These are phyloP conservation scores for Smutsia temminckii DNA, from an alignment of 2,797 vertebrate genomes.

Conservation along the genomic window DNA sequence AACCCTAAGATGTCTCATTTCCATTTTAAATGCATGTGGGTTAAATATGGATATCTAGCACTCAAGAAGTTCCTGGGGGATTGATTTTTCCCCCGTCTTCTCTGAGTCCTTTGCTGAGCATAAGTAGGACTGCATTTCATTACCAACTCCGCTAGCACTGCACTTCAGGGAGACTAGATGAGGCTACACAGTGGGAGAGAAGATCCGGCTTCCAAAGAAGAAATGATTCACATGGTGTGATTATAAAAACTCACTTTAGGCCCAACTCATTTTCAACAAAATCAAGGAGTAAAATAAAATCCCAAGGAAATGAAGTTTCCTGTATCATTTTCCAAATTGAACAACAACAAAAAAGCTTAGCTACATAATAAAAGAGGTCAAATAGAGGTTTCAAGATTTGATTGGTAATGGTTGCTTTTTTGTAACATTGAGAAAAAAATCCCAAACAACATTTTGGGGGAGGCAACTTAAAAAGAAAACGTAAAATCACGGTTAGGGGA, in stretches of 20 bases:
- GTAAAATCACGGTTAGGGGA: conserved; percentile 55
- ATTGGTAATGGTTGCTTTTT: conserved; percentile 17
- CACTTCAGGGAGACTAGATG: conserved; percentile 52
- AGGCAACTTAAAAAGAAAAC: not conserved
- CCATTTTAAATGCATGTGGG: conserved; percentile 63
- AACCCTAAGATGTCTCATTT: conserved; percentile 65
- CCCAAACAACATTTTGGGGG: conserved; percentile 45
- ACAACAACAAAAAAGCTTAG: conserved; percentile 57
- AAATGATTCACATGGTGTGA: conserved; percentile 44
- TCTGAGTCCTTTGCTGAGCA: conserved; percentile 47
- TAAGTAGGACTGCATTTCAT: conserved; percentile 70
- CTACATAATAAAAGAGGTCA: conserved; percentile 72
- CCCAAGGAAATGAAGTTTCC: conserved; percentile 77
- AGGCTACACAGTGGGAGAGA: conserved; percentile 52
- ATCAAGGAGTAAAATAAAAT: conserved; percentile 75
- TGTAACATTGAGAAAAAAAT: conserved; percentile 67
- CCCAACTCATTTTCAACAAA: conserved; percentile 74
- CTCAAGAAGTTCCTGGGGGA: conserved; percentile 55
- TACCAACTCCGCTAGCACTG: conserved; percentile 53
- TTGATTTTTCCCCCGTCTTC: conserved; percentile 43
- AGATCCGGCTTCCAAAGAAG: conserved; percentile 41
- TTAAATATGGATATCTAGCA: conserved; percentile 62
- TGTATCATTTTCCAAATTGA: conserved; percentile 73
- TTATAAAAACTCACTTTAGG: conserved; percentile 69
- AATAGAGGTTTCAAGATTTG: conserved; percentile 64